Evolutionary conservation across 2,797 vertebrate genomes (phyloP).

Genomic region (Pangasius sanitwongsei): DNA sequence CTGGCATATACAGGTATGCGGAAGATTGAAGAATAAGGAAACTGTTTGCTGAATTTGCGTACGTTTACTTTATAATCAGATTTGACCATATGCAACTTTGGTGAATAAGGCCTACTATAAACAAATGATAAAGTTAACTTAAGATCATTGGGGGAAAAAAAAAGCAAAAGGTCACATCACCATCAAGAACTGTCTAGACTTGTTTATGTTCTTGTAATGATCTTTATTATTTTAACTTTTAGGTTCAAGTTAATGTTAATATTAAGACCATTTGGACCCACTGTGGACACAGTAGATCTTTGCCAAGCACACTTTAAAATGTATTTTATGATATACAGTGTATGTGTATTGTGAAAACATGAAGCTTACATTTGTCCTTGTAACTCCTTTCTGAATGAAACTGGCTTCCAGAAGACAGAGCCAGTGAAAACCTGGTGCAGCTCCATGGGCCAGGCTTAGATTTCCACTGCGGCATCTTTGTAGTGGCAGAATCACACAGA

Average conservation of each 20-base stretch:
- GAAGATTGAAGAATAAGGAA: not conserved
- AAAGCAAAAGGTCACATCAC: not conserved
- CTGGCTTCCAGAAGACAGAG: constrained; percentile 34
- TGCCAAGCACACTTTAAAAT: not conserved
- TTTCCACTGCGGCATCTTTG: constrained; percentile 58
- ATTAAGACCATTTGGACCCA: not conserved
- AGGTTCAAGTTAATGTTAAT: not conserved
- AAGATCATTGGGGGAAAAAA: not conserved
- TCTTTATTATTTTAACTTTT: not conserved
- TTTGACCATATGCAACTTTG: not conserved
- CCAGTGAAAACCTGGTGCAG: constrained; percentile 33
- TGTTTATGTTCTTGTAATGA: no score
- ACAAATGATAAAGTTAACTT: not conserved
- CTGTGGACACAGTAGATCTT: not conserved
- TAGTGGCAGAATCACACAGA: constrained; percentile 51
- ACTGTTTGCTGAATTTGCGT: not conserved
- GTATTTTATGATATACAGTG: not conserved
- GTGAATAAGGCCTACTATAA: not conserved
- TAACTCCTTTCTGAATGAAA: not conserved
- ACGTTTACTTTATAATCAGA: not conserved
- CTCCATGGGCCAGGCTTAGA: constrained; percentile 44
- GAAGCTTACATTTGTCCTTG: not conserved
- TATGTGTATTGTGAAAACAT: not conserved
- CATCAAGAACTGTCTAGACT: not conserved
- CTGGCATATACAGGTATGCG: not conserved